Base-by-base conservation (phyloP, 1,140 invertebrate species). In the Drosophila murphyi region DNA sequence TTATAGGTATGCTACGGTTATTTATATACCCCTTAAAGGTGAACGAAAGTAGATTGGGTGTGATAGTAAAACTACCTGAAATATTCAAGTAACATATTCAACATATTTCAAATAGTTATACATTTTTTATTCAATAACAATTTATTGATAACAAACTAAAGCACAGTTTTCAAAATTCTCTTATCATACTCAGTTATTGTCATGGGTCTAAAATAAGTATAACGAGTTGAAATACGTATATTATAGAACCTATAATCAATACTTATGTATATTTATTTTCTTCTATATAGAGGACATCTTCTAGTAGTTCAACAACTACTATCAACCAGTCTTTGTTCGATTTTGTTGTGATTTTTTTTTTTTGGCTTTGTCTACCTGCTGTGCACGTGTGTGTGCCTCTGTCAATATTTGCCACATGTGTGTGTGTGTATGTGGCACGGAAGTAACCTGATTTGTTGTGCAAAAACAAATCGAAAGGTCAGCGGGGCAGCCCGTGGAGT, bases 391-490 rank as follows among this genome's bases (percentile, higher is more conserved):
- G 73, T 56, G 73, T 56, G 37, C 29, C 31, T 63, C 72, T 61
- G 73, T 87, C 82, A 87, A 86, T 86, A 80, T 88, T 88, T 88
- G 76, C 59, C 60, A 75, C 60, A 67, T 48, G 67, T 47, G 57
- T 61, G 32, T 62, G 31, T 63, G 62, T 74, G 55, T 70, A 74
- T 72, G 72, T 57, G 68, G 78, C 72, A 80, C 85, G 83, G 85
- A 88, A 88, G 77, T 76, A 88, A 87, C 67, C 70, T 88, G 85
- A 87, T 88, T 88, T 88, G 59, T 89, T 80, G 55, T 56, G 69
- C 80, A 79, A 88, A 87, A 69, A 63, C 59, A 63, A 75, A 69
- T 45, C 67, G 7, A 35, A 34, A 28, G 28, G 52, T 50, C 7
- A 48, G 20, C 20, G 59, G 47, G 50, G 43, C 59, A 37, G 57